Evolutionary conservation across 1,140 invertebrate genomes (phyloP), one percentile per base, ranked within the genome.

Genomic region (Pomacea maculata): DNA sequence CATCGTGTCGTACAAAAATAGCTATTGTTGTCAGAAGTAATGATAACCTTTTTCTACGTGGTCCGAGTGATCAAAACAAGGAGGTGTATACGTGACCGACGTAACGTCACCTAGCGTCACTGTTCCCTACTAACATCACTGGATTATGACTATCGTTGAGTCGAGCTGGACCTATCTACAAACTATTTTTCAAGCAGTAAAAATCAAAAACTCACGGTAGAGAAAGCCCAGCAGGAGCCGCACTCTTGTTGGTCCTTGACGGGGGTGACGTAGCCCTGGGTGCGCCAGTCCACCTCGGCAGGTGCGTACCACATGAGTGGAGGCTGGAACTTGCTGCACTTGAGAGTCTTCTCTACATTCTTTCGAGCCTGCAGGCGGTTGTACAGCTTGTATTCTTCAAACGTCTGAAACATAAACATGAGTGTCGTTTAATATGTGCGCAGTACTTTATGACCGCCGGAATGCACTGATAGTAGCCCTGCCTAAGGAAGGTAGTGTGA

Each of bases 191-290:
- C 34, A 45, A 0, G 34, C 25, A 25, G 25, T 25, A 25, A 45
- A 45, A 45, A 45, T 1, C 0, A 61, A 17, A 17, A 61, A 61
- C 67, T 70, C 29, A 70, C 67, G 3, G 85, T 65, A 19, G 85
- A 85, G 79, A 86, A 86, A 72, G 85, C 81, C 83, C 83, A 86
- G 72, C 83, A 86, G 25, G 86, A 88, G 15, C 88, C 87, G 77
- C 88, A 89, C 68, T 83, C 80, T 25, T 72, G 74, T 83, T 89
- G 88, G 80, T 89, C 84, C 79, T 89, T 89, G 29, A 89, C 84
- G 29, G 70, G 65, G 14, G 88, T 88, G 34, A 89, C 88, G 80
- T 86, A 88, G 17, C 88, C 88, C 75, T 89, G 80, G 17, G 73
- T 83, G 75, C 88, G 86, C 88, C 88, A 89, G 79, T 89, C 87